These are phyloP conservation scores for Spinus pinus DNA, from an alignment of 2,797 vertebrate species.

Conservation along the genomic window DNA sequence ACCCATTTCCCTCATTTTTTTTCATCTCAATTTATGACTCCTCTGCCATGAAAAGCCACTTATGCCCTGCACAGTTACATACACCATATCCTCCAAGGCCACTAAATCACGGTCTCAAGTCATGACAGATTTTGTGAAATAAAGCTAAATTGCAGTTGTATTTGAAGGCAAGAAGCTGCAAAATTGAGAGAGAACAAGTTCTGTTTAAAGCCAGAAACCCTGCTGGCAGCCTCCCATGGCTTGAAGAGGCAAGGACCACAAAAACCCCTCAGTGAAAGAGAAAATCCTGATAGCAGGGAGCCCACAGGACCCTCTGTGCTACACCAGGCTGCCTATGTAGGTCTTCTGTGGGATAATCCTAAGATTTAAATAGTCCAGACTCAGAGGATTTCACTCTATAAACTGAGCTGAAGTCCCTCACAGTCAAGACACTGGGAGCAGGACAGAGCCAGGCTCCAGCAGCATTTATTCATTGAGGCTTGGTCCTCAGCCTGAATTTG, in stretches of 20 bases:
- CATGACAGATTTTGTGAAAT: constrained; percentile 43
- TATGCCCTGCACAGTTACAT: not conserved
- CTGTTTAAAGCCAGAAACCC: not conserved
- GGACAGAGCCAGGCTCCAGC: not conserved
- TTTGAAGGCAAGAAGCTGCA: not conserved
- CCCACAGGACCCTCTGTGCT: not conserved
- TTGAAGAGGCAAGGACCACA: not conserved
- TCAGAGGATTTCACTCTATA: not conserved
- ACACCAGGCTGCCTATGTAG: not conserved
- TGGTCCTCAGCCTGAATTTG: not conserved
- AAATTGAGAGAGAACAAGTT: not conserved
- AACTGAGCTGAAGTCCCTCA: not conserved
- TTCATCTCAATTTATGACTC: constrained; percentile 42
- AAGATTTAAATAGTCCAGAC: not conserved
- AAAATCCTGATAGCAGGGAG: not conserved
- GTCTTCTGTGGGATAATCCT: not conserved
- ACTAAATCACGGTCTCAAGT: constrained; percentile 31
- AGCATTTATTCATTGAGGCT: not conserved
- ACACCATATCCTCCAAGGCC: constrained; percentile 17
- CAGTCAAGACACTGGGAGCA: not conserved
- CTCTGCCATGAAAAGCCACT: constrained; percentile 41
- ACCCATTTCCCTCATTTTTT: constrained; percentile 30
- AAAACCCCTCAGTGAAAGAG: not conserved
- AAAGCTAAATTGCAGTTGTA: constrained; percentile 38
- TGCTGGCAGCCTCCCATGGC: not conserved